Conservation (phyloP, 1,140 invertebrate species). For the Steinernema feltiae region DNA sequence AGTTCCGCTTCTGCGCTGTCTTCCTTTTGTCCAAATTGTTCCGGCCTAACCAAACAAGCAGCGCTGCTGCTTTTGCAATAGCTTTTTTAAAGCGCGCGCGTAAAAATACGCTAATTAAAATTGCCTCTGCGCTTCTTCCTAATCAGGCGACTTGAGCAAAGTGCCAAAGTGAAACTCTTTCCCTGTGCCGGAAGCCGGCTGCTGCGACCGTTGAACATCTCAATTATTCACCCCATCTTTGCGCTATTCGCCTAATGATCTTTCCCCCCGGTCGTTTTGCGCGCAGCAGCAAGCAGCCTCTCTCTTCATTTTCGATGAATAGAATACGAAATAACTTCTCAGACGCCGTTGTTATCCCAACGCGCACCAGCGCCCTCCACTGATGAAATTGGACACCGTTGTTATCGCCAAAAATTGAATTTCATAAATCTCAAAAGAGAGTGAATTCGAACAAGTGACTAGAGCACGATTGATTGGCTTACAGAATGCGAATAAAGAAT, state of each 20-base stretch:
- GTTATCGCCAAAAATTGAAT: too few species aligned
- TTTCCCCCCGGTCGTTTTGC: not conserved
- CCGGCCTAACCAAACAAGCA: too few species aligned
- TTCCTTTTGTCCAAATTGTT: too few species aligned
- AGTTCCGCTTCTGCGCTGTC: too few species aligned
- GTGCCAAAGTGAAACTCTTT: not conserved
- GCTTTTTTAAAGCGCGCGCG: not conserved
- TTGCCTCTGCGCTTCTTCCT: not conserved
- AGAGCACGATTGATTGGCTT: too few species aligned
- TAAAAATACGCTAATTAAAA: slow-evolving; percentile 13
- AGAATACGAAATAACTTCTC: slow-evolving; percentile 4
- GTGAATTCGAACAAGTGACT: too few species aligned
- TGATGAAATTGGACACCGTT: too few species aligned
- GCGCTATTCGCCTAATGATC: slow-evolving; percentile 3
- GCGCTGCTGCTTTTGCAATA: not conserved
- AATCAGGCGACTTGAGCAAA: not conserved
- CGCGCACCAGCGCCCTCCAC: too few species aligned
- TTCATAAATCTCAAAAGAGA: too few species aligned
- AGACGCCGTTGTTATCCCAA: too few species aligned
- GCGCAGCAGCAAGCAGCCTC: not conserved
- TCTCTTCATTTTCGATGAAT: not conserved
- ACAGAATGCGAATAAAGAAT: too few species aligned
- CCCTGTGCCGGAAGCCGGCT: not conserved
- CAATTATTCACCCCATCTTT: not conserved
- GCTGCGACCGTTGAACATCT: slow-evolving; percentile 1